Base-by-base conservation (phyloP, 2,113 vertebrate genomes). In the Phrynosoma blainvillii region DNA sequence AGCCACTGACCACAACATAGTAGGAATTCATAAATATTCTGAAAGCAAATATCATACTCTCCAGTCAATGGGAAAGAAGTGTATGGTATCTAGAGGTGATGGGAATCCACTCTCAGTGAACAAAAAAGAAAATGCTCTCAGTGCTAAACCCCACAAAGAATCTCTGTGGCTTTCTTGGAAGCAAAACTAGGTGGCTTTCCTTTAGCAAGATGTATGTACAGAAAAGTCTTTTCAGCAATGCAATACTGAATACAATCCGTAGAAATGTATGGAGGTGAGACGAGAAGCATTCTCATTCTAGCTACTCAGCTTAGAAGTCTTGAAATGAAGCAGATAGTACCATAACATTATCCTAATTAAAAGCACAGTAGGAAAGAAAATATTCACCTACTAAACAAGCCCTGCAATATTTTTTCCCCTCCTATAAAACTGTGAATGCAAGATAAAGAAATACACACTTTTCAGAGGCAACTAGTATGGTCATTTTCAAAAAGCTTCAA, bases 1-100 rank as follows among this genome's bases (percentile, higher is more conserved):
- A 93, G 91, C 93, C 93, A 94, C 86, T 93, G 95, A 94, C 93
- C 90, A 86, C 92, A 86, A 91, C 40, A 36, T 81, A 93, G 90
- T 87, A 85, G 92, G 89, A 94, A 95, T 78, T 79, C 94, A 78
- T 87, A 94, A 90, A 94, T 77, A 91, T 95, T 93, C 85, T 82
- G 82, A 90, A 91, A 27, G 42, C 76, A 79, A 94, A 92, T 94
- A 90, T 82, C 87, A 89, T 77, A 73, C 40, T 92, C 78, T 85
- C 91, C 86, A 80, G 75, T 80, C 87, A 90, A 84, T 88, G 80
- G 74, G 92, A 52, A 42, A 66, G 82, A 14, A 74, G 83, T 32
- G 89, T 40, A 66, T 89, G 66, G 32, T 42, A 82, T 71, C 82
- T 78, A 54, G 20, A 68, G 52, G 73, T 27, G 16, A 78, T 27